phyloP scores from a whole-genome alignment of 2,113 vertebrate genomes.

The Aptenodytes forsteri region DNA sequence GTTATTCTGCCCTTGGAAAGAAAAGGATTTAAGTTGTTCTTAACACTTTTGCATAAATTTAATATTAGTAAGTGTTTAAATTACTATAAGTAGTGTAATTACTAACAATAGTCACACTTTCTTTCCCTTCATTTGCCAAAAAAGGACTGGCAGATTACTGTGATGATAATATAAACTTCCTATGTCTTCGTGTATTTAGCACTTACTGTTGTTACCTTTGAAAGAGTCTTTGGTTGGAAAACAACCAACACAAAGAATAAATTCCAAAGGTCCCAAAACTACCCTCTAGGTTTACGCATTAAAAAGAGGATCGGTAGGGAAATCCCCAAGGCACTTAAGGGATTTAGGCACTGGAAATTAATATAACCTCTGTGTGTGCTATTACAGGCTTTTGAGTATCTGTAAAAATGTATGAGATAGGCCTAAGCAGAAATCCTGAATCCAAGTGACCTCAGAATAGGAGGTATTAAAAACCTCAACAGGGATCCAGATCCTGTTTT shows the following conservation, averaged over 20 bases:
- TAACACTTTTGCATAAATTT: conserved; percentile 22
- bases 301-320: conserved; percentile 39
- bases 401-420: not conserved
- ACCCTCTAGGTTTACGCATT: conserved; percentile 2
- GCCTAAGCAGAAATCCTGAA: conserved; percentile 15
- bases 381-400: conserved; percentile 25
- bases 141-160: not conserved
- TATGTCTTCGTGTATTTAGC: not conserved
- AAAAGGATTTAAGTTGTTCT: conserved; percentile 17
- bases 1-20: conserved; percentile 39
- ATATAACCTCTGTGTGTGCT: conserved; percentile 11
- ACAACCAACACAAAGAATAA: conserved; percentile 19
- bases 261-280: conserved; percentile 26
- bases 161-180: not conserved
- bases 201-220: not conserved
- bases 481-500: not conserved
- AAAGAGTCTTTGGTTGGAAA: conserved; percentile 21
- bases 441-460: not conserved
- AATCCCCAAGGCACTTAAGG: conserved; percentile 17
- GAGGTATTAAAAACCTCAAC: not conserved
- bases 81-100: not conserved
- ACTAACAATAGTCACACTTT: conserved; percentile 1
- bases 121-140: conserved; percentile 3
- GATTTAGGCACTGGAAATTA: conserved; percentile 44
- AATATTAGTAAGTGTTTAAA: conserved; percentile 10